phyloP scores from a whole-genome alignment of 1,140 invertebrate genomes.

The Potamilus streckersoni region DNA sequence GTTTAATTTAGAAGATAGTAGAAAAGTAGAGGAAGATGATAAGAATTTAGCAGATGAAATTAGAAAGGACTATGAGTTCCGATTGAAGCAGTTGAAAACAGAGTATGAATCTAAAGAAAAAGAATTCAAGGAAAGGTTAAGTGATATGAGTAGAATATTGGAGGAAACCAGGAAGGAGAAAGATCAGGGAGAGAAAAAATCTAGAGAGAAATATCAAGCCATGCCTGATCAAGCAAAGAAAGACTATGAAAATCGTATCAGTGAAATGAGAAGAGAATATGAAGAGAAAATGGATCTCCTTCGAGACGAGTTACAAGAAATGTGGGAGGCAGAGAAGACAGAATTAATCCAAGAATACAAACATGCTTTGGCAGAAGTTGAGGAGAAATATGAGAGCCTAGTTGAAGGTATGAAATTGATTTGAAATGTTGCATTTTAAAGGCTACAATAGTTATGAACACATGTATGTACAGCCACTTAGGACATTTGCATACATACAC shows the following conservation, averaged over 20 bases:
- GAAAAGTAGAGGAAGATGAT: too few relatives aligned
- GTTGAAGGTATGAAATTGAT: slow-evolving; percentile 47
- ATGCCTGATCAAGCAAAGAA: slow-evolving; percentile 10
- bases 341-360: slow-evolving; percentile 34
- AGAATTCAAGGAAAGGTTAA: slow-evolving; percentile 4
- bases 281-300: slow-evolving; percentile 45
- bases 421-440: too few relatives aligned
- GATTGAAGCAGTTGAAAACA: not conserved
- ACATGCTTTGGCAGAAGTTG: slow-evolving; percentile 37
- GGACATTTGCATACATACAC: too few relatives aligned
- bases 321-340: slow-evolving; percentile 39
- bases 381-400: slow-evolving; percentile 56
- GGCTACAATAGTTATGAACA: too few relatives aligned
- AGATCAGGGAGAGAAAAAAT: too few relatives aligned
- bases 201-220: slow-evolving; percentile 13
- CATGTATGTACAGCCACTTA: too few relatives aligned
- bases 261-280: slow-evolving; percentile 32
- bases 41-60: too few relatives aligned
- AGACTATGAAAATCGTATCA: slow-evolving; percentile 34
- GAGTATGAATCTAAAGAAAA: slow-evolving; percentile 12
- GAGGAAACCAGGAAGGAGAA: too few relatives aligned
- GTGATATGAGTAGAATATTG: too few relatives aligned
- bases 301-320: slow-evolving; percentile 40
- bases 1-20: too few relatives aligned
- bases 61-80: too few relatives aligned